Evolutionary conservation across 2,113 vertebrate genomes (phyloP).

Genomic region (Tor tambroides): DNA sequence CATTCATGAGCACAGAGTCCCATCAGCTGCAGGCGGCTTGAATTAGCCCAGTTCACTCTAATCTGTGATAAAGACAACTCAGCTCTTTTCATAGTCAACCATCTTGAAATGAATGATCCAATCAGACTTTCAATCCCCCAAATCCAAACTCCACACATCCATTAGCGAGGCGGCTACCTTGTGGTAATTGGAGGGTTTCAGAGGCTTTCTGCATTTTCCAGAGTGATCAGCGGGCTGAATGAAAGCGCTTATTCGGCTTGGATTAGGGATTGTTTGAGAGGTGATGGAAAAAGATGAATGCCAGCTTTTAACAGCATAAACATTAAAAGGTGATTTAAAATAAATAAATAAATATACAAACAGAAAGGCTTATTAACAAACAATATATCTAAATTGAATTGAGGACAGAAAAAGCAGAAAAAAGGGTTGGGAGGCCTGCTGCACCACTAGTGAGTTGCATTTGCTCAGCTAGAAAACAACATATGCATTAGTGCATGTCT

Average conservation of each 20-base stretch:
- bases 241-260: background rate
- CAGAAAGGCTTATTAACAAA: background rate
- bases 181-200: background rate
- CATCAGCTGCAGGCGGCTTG: slow-evolving; percentile 37
- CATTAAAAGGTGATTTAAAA: background rate
- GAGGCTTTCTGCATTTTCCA: background rate
- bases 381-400: background rate
- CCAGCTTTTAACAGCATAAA: background rate
- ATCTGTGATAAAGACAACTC: slow-evolving; percentile 39
- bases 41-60: slow-evolving; percentile 32
- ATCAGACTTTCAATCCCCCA: slow-evolving; percentile 35
- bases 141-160: slow-evolving; percentile 47
- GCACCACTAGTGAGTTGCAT: background rate
- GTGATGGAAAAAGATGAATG: background rate
- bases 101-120: slow-evolving; percentile 36
- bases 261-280: slow-evolving; percentile 22
- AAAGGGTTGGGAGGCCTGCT: background rate
- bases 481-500: background rate
- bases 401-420: background rate
- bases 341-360: background rate
- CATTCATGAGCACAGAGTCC: slow-evolving; percentile 45
- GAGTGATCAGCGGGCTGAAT: background rate
- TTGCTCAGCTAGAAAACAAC: background rate
- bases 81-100: slow-evolving; percentile 39
- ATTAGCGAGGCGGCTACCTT: slow-evolving; percentile 40